These are phyloP conservation scores for Allacma fusca DNA, from an alignment of 2,888 invertebrate genomes.

Conservation along the genomic window DNA sequence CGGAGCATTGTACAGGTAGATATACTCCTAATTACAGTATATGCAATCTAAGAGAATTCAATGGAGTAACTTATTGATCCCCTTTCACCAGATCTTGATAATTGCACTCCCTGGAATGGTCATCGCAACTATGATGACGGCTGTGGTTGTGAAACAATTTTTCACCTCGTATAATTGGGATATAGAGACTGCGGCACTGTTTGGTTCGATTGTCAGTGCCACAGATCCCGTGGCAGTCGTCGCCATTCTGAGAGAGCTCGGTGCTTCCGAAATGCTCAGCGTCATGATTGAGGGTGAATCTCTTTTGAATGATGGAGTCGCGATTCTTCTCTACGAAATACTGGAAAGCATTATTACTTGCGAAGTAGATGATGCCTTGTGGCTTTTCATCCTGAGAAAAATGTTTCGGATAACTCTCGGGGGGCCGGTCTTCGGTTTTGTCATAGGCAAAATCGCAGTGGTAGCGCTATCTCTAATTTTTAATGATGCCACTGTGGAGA, in stretches of 20 bases:
- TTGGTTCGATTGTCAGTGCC: constrained; percentile 65
- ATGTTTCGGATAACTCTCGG: constrained; percentile 64
- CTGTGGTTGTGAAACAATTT: constrained; percentile 46
- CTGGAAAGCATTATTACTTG: constrained; percentile 19
- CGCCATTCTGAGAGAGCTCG: constrained; percentile 65
- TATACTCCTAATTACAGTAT: no score
- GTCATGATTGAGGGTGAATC: constrained; percentile 67
- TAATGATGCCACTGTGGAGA: constrained; percentile 65
- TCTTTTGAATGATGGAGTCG: constrained; percentile 66
- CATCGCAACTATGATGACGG: constrained; percentile 57
- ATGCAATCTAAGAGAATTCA: no score
- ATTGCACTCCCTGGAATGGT: constrained; percentile 58
- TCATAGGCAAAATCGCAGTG: constrained; percentile 64
- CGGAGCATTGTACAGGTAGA: constrained; percentile 38
- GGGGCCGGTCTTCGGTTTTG: constrained; percentile 64
- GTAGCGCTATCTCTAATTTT: constrained; percentile 64
- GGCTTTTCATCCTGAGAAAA: constrained; percentile 47
- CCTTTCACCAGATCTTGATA: constrained; percentile 49
- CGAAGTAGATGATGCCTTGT: background rate
- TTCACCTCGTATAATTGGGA: constrained; percentile 55
- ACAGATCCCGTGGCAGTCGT: constrained; percentile 67
- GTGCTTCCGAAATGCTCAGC: constrained; percentile 63
- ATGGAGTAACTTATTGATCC: no score
- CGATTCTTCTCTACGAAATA: constrained; percentile 65
- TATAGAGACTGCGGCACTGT: constrained; percentile 63